phyloP scores from a whole-genome alignment of 2,113 vertebrate genomes.

The Dicaeum eximium region DNA sequence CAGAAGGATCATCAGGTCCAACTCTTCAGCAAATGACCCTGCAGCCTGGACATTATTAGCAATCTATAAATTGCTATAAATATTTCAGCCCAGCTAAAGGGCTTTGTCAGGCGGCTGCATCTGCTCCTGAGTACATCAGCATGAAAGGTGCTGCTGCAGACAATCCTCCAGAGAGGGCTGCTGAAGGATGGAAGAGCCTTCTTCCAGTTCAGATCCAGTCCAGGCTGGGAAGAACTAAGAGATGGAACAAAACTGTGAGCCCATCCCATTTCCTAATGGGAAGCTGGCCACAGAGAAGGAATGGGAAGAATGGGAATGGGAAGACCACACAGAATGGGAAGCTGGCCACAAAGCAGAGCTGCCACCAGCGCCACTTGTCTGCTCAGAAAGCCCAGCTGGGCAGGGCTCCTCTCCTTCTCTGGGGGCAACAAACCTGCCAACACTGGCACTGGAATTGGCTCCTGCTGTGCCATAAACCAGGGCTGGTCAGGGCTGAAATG shows the following conservation, averaged over 20 bases:
- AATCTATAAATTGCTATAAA: background rate
- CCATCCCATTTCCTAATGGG: background rate
- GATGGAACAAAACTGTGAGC: background rate
- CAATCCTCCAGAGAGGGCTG: background rate
- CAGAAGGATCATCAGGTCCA: background rate
- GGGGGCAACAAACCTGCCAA: background rate
- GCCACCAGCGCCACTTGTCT: background rate
- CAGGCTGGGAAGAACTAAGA: background rate
- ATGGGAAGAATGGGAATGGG: too few species aligned
- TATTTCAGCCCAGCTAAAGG: background rate
- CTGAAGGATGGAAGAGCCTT: background rate
- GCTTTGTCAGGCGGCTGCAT: too few species aligned
- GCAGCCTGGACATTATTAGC: background rate
- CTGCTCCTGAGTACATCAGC: background rate
- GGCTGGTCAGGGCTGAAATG: background rate
- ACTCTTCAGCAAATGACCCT: background rate
- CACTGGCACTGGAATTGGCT: background rate
- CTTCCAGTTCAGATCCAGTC: background rate
- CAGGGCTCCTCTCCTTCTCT: background rate
- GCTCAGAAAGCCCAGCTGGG: background rate
- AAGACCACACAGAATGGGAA: too few species aligned
- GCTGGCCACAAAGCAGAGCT: background rate
- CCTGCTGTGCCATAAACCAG: background rate
- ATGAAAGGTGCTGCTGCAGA: background rate
- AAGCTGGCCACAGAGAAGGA: background rate